Percentiles rank a stretch among this genome's conserved stretches.
phyloP scores from a whole-genome alignment of 2,113 vertebrate species.

The Beaufortia kweichowensis region DNA sequence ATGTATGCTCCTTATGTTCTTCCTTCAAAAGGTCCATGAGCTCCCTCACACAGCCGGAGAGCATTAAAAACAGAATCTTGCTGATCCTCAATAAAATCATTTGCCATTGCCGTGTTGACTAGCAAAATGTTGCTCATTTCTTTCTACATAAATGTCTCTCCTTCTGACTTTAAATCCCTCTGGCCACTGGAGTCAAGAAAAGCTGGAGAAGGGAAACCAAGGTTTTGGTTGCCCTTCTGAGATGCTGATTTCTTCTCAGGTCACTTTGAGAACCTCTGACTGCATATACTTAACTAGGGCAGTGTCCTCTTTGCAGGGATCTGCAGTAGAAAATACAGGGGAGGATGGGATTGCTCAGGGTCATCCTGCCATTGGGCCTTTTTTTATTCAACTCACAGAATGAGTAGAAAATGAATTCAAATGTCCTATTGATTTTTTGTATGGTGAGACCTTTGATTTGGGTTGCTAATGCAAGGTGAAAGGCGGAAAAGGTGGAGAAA shows the following conservation, averaged over 20 bases:
- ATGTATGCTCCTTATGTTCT: constrained; percentile 39
- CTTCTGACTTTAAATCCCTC: constrained; percentile 41
- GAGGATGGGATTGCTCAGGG: constrained; percentile 77
- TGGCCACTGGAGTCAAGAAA: constrained; percentile 46
- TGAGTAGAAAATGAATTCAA: constrained; percentile 28
- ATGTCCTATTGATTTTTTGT: constrained; percentile 24
- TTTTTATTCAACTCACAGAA: constrained; percentile 53
- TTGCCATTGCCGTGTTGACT: neutral
- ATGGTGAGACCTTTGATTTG: constrained; percentile 27
- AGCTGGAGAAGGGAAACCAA: constrained; percentile 50
- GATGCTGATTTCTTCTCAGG: constrained; percentile 77
- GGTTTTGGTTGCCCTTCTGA: constrained; percentile 73
- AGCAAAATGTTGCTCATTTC: too few relatives aligned
- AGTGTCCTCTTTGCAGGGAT: constrained; percentile 92
- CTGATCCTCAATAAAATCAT: constrained; percentile 21
- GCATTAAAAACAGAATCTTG: neutral
- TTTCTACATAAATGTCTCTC: constrained; percentile 10
- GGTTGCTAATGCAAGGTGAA: constrained; percentile 40
- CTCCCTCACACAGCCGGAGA: neutral
- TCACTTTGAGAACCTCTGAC: constrained; percentile 89
- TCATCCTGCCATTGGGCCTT: constrained; percentile 69
- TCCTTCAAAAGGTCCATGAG: constrained; percentile 36
- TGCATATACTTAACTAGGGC: constrained; percentile 93
- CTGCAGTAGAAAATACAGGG: constrained; percentile 93
- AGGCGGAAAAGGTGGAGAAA: constrained; percentile 62